These are phyloP conservation scores for Ridgeia piscesae DNA, from an alignment of 1,140 invertebrate species.

Conservation along the genomic window DNA sequence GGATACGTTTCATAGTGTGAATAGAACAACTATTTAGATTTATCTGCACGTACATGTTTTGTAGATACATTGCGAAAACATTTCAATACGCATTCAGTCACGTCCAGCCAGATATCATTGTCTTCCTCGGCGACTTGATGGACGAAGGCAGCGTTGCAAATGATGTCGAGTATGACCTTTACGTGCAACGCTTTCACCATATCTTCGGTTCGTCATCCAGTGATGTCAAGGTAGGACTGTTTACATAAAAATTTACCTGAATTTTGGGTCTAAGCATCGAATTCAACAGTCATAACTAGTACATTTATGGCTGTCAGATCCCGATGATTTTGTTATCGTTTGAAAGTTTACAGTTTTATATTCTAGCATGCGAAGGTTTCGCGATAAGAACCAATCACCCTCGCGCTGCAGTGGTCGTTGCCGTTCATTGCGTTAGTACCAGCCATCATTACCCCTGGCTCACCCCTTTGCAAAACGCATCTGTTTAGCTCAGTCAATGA, in stretches of 20 bases:
- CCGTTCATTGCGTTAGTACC: too few relatives aligned
- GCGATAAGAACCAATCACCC: too few relatives aligned
- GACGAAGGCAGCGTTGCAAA: slow-evolving; percentile 84
- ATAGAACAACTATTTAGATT: not conserved
- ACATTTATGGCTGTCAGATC: too few relatives aligned
- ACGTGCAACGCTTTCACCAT: slow-evolving; percentile 46
- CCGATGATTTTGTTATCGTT: too few relatives aligned
- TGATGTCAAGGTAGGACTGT: slow-evolving; percentile 8
- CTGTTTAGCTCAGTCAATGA: too few relatives aligned
- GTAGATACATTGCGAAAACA: slow-evolving; percentile 80
- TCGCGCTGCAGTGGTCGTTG: too few relatives aligned
- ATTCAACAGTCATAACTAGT: too few relatives aligned
- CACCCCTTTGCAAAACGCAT: too few relatives aligned
- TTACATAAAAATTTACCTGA: not conserved
- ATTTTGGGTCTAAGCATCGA: not conserved
- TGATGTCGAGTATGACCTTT: slow-evolving; percentile 63
- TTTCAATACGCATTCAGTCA: slow-evolving; percentile 72
- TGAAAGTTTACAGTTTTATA: too few relatives aligned
- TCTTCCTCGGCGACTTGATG: slow-evolving; percentile 88
- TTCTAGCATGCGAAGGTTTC: too few relatives aligned
- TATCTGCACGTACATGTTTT: slow-evolving; percentile 45
- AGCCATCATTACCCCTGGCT: too few relatives aligned
- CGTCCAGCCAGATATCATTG: slow-evolving; percentile 80
- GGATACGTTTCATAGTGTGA: not conserved
- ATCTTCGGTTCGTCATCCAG: slow-evolving; percentile 44